Evolutionary conservation across 2,797 vertebrate species (phyloP), one percentile per base, ranked within the genome.

Genomic region (Sebastiscus albofasciatus): DNA sequence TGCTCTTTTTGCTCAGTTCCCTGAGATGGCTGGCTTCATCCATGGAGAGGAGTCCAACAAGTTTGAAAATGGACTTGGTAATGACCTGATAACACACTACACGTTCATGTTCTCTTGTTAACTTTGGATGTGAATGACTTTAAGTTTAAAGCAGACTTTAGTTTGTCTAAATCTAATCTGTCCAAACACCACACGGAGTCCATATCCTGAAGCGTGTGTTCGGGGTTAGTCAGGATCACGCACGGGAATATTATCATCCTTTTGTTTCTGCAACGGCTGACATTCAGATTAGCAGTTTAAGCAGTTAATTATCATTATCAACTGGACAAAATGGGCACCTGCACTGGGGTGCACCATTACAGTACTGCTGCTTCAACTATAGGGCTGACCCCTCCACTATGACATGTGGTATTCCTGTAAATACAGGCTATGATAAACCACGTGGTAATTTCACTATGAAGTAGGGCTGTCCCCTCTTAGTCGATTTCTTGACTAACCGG

Each of bases 1-100:
- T 49, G 11, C 6, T 70, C 6, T 78, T 54, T 55, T 79, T 79
- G 65, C 67, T 54, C 80, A 97, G 96, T 96, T 97, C 77, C 95
- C 96, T 42, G 95, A 96, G 79, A 90, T 97, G 94, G 90, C 20
- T 4, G 93, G 79, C 60, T 96, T 95, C 88, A 96, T 97, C 82
- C 91, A 94, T 5, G 96, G 96, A 87, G 96, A 97, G 75, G 96
- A 97, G 86, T 96, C 96, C 31, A 97, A 96, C 92, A 96, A 95
- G 84, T 97, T 97, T 94, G 95, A 96, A 85, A 97, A 97, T 31
- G 95, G 95, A 26, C 95, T 96, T 31, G 96, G 96, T 97, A 93
- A 93, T 60, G 61, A 49, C 22, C 20, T n/a, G 6, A 5, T 55
- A 5, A 65, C 55, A 34, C 22, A 42, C 42, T 16, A 31, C 34